phyloP scores from a whole-genome alignment of 2,888 invertebrate species.

The Leptopilina syphax region DNA sequence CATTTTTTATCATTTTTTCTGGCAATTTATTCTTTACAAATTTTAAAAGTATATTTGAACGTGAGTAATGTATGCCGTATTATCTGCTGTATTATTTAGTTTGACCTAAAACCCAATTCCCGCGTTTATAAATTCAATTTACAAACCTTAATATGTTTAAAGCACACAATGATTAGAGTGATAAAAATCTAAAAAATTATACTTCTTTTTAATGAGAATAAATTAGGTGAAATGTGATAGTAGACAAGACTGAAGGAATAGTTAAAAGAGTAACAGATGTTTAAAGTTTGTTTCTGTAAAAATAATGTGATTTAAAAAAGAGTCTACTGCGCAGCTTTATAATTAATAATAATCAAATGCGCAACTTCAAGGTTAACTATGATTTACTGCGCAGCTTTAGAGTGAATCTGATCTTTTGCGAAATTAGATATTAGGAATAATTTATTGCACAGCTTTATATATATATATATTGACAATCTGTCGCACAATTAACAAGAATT shows the following conservation, averaged over 20 bases:
- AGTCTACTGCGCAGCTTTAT: too few relatives aligned
- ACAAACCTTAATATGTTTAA: neutral
- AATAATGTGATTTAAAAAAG: too few relatives aligned
- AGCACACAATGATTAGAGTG: neutral
- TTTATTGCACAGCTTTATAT: too few relatives aligned
- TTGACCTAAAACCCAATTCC: constrained; percentile 49
- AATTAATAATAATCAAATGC: too few relatives aligned
- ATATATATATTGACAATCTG: too few relatives aligned
- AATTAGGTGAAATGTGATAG: neutral
- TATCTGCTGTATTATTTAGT: neutral
- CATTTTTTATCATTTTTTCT: constrained; percentile 12
- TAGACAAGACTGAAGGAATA: neutral
- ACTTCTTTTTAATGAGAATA: neutral
- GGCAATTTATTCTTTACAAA: constrained; percentile 49
- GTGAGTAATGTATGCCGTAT: constrained; percentile 50
- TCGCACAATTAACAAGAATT: too few relatives aligned
- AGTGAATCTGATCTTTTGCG: too few relatives aligned
- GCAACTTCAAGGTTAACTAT: too few relatives aligned
- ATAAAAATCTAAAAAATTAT: neutral
- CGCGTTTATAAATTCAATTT: constrained; percentile 6
- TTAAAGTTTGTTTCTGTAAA: neutral
- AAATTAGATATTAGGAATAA: too few relatives aligned
- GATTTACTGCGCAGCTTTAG: too few relatives aligned
- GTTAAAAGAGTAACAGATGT: neutral
- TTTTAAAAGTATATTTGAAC: constrained; percentile 51